Base-by-base conservation (phyloP, 2,113 vertebrate species). In the Oryzias javanicus region DNA sequence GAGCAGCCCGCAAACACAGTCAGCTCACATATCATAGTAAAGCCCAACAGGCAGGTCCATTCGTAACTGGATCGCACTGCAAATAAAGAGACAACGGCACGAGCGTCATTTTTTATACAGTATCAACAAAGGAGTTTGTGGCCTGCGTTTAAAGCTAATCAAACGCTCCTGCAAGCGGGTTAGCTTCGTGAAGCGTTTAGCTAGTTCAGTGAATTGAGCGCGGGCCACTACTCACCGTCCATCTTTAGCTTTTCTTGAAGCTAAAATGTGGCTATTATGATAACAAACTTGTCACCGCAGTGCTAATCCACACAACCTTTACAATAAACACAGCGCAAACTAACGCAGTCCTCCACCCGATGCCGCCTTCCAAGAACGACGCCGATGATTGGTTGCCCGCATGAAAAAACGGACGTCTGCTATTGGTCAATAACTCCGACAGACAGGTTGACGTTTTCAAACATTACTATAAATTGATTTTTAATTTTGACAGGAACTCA, bases 231-330 rank as follows among this genome's bases (percentile, higher is more conserved):
- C 86, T 84, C 57, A 81, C 83, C 81, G 54, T 40, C 45, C 52
- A 56, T 44, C 46, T 67, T 79, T 77, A 66, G 35, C 55, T 82
- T 64, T 48, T 53, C 40, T 44, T 57, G 47, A 59, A 54, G 51
- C 19, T 60, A 54, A 56, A 60, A 55, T 82, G 56, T 72, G 78
- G 56, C 73, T 84, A 60, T 78, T 78, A 6, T 73, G 27, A 76
- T 70, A 86, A 56, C 48, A 78, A 74, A 67, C 45, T 61, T 74
- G 80, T 70, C 60, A 70, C 89, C 84, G 86, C 89, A 91, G 90
- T 92, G 91, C 81, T 86, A 84, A 88, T 91, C 90, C 91, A 92
- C 82, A 93, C 91, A 93, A 93, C 91, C 91, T 93, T 93, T 91
- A 92, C 91, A 92, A 91, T 89, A 91, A 90, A 89, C 88, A 84